These are phyloP conservation scores for Parochlus steinenii DNA, from an alignment of 2,888 invertebrate species.

Conservation along the genomic window DNA sequence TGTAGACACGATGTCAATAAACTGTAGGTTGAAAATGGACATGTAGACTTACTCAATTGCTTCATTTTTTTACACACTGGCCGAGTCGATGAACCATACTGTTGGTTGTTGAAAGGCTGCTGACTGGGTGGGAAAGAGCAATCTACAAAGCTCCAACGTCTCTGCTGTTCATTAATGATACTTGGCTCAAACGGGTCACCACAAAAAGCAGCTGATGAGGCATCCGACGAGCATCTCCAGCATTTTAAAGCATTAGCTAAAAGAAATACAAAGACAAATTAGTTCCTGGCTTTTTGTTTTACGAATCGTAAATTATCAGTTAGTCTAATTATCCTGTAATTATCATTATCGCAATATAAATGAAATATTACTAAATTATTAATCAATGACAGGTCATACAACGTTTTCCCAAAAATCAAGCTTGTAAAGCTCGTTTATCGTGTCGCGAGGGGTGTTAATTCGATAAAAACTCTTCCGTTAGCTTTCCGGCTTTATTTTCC, in stretches of 20 bases:
- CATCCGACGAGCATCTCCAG: conserved; percentile 60
- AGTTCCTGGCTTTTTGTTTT: too few species aligned
- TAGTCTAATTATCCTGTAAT: too few species aligned
- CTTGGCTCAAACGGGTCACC: conserved; percentile 51
- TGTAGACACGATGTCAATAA: neutral
- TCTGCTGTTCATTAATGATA: conserved; percentile 29
- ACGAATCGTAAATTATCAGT: too few species aligned
- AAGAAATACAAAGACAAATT: conserved; percentile 21
- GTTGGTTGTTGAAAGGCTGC: conserved; percentile 16
- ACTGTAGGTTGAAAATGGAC: neutral
- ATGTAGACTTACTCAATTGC: conserved; percentile 45
- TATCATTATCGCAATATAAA: too few species aligned
- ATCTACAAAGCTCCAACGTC: conserved; percentile 30
- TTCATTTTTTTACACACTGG: conserved; percentile 60
- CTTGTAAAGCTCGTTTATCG: too few species aligned
- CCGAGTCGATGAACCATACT: conserved; percentile 30
- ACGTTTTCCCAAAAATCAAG: too few species aligned
- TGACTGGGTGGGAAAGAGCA: conserved; percentile 29
- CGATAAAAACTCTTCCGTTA: too few species aligned
- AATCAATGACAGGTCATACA: too few species aligned
- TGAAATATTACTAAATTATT: too few species aligned
- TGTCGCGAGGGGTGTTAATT: too few species aligned
- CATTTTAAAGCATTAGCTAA: conserved; percentile 49
- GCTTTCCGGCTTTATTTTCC: too few species aligned
- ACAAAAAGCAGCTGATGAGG: conserved; percentile 44